Percentiles rank a stretch among this genome's conserved stretches.
Evolutionary conservation across 2,113 vertebrate species (phyloP).

Genomic region (Thomomys bottae): DNA sequence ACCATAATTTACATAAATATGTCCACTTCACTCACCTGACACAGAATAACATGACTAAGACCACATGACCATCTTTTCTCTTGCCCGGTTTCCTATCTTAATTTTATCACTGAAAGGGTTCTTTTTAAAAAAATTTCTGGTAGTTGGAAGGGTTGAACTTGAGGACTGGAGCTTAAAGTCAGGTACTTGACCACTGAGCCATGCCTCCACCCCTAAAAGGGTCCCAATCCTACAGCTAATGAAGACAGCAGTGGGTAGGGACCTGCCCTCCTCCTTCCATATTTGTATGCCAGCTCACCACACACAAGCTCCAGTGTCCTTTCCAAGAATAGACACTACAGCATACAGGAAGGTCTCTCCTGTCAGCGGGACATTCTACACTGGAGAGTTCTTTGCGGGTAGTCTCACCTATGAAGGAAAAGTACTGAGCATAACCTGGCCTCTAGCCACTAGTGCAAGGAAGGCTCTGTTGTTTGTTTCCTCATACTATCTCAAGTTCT

Average conservation of each 20-base stretch:
- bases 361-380: too few species aligned
- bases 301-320: background rate
- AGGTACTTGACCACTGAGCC: too few species aligned
- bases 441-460: background rate
- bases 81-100: slow-evolving; percentile 32
- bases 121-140: too few species aligned
- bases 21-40: background rate
- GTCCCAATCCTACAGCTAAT: too few species aligned
- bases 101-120: slow-evolving; percentile 46
- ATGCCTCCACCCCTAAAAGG: too few species aligned
- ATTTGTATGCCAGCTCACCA: too few species aligned
- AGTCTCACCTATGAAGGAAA: too few species aligned
- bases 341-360: background rate
- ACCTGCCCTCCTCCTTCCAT: too few species aligned
- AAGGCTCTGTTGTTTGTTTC: background rate
- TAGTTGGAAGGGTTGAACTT: too few species aligned
- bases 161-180: too few species aligned
- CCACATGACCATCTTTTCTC: background rate
- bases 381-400: too few species aligned
- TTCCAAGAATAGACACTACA: slow-evolving; percentile 15
- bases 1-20: slow-evolving; percentile 18
- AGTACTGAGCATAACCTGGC: background rate
- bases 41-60: slow-evolving; percentile 37
- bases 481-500: background rate
- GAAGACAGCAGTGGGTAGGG: too few species aligned